Percentiles rank a stretch among this genome's conserved stretches.
phyloP scores from a whole-genome alignment of 2,888 invertebrate species.

The Acleris literana region DNA sequence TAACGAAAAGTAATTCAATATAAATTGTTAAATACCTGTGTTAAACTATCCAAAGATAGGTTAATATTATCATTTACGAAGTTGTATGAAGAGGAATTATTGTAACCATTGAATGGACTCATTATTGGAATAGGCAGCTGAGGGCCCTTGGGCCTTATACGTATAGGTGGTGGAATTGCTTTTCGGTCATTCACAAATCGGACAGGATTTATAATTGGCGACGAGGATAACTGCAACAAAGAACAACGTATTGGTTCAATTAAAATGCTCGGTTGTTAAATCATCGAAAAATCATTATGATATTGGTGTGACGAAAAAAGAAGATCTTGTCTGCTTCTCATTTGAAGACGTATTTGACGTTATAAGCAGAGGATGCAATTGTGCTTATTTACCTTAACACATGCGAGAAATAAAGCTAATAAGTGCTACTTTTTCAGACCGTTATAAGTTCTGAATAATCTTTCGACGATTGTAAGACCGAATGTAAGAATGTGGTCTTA shows the following conservation, averaged over 20 bases:
- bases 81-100: slow-evolving; percentile 45
- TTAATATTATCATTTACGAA: slow-evolving; percentile 69
- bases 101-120: slow-evolving; percentile 61
- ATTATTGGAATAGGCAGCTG: slow-evolving; percentile 48
- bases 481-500: too few species aligned
- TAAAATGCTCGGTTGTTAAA: too few species aligned
- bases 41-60: slow-evolving; percentile 75
- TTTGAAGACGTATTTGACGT: too few species aligned
- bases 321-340: too few species aligned
- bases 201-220: slow-evolving; percentile 50
- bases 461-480: too few species aligned
- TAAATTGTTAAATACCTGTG: slow-evolving; percentile 61
- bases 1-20: background rate
- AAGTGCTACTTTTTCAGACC: too few species aligned
- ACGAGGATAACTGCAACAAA: slow-evolving; percentile 44
- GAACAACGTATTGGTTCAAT: background rate
- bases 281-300: too few species aligned
- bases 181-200: slow-evolving; percentile 55
- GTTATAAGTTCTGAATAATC: too few species aligned
- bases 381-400: too few species aligned
- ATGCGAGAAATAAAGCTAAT: too few species aligned
- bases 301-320: too few species aligned
- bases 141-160: slow-evolving; percentile 52
- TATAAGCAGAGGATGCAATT: too few species aligned
- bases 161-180: slow-evolving; percentile 40